phyloP scores from a whole-genome alignment of 2,113 vertebrate species.

The Litocranius walleri region DNA sequence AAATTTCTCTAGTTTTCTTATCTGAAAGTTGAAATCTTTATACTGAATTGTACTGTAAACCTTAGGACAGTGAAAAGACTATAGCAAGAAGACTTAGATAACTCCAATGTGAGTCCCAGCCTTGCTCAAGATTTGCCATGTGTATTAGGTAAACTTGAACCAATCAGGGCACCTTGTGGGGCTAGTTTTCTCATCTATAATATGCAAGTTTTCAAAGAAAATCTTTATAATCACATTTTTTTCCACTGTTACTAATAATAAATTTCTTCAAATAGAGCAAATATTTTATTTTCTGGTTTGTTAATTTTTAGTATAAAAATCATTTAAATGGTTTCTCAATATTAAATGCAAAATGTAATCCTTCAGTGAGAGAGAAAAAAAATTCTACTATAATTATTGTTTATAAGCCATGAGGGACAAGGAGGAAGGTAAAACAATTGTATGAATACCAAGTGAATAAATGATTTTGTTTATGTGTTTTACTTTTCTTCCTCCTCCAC shows the following conservation, averaged over 20 bases:
- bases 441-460: neutral
- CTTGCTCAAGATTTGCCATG: neutral
- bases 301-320: neutral
- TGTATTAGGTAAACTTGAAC: neutral
- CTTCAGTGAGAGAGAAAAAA: neutral
- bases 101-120: fast-evolving
- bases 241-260: neutral
- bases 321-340: neutral
- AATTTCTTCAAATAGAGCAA: neutral
- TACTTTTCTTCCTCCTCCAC: neutral
- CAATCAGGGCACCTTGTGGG: neutral
- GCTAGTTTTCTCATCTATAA: neutral
- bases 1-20: neutral
- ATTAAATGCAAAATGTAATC: neutral
- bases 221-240: neutral
- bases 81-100: neutral
- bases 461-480: neutral
- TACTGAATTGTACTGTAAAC: neutral
- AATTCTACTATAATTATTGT: neutral
- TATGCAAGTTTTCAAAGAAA: neutral
- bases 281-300: neutral
- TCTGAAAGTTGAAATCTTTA: neutral
- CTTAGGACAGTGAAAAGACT: neutral
- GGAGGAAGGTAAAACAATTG: neutral
- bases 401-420: neutral